Evolutionary conservation across 2,113 vertebrate species (phyloP).

Genomic region (Setophaga coronata): DNA sequence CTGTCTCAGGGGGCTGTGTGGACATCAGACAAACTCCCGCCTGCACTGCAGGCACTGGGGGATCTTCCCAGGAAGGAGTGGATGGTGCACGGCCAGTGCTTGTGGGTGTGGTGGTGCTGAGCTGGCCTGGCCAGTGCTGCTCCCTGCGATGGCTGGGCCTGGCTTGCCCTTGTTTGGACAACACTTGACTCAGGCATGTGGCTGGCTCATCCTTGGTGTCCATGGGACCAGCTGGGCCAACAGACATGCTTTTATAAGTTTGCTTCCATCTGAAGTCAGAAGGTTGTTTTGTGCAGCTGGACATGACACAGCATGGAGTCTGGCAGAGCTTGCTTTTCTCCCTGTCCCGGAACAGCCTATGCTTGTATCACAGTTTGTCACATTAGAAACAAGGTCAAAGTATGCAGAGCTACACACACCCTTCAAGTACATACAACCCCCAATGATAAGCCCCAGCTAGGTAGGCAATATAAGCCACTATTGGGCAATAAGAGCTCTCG

Average conservation of each 20-base stretch:
- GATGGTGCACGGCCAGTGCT: too few relatives aligned
- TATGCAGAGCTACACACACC: neutral
- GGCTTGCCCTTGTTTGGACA: fast-evolving
- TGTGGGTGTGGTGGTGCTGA: neutral
- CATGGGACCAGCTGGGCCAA: neutral
- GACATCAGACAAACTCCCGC: neutral
- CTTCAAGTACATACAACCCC: neutral
- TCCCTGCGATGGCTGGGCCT: fast-evolving
- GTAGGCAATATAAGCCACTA: neutral
- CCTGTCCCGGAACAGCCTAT: neutral
- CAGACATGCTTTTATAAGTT: neutral
- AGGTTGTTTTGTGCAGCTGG: neutral
- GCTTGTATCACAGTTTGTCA: neutral
- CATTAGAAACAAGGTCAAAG: slow-evolving; percentile 1
- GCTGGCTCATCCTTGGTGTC: neutral
- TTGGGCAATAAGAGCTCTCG: neutral
- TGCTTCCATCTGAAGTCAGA: neutral
- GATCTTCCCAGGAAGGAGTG: neutral
- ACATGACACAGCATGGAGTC: fast-evolving
- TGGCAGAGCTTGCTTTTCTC: neutral
- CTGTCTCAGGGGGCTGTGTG: fast-evolving
- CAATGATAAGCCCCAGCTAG: neutral
- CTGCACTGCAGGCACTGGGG: neutral
- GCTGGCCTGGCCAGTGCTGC: neutral
- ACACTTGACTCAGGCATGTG: fast-evolving